Percentiles rank a stretch among this genome's conserved stretches.
Conservation (phyloP, 1,140 invertebrate species). For the Babylonia areolata region DNA sequence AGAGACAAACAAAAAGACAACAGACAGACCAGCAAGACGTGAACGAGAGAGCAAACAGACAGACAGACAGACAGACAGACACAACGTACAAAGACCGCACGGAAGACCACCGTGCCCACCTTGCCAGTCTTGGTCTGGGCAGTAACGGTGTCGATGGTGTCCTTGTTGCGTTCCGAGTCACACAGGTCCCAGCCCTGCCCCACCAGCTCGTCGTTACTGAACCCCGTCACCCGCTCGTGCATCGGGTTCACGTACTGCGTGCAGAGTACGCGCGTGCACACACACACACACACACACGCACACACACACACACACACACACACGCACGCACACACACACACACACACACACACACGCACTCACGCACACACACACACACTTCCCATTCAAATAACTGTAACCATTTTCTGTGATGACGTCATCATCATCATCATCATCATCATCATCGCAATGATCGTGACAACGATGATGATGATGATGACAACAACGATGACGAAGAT, state of each 20-base stretch:
- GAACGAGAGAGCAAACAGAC: too few relatives aligned
- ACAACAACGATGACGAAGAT: too few relatives aligned
- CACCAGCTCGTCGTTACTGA: conserved; percentile 84
- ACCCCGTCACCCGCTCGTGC: conserved; percentile 86
- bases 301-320: neutral
- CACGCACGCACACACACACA: neutral
- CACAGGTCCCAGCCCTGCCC: conserved; percentile 81
- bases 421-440: too few relatives aligned
- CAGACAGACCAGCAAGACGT: too few relatives aligned
- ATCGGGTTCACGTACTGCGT: conserved; percentile 87
- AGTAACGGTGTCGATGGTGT: conserved; percentile 78
- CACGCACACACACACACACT: neutral
- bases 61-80: too few relatives aligned
- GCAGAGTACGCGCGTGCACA: neutral
- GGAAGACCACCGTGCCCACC: too few relatives aligned
- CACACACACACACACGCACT: neutral
- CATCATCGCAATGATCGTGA: too few relatives aligned
- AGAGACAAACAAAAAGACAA: too few relatives aligned
- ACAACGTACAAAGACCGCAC: too few relatives aligned
- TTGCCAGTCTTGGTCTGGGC: conserved; percentile 84
- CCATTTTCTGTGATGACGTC: too few relatives aligned
- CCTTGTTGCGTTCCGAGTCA: conserved; percentile 72
- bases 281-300: neutral
- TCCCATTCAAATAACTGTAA: too few relatives aligned
- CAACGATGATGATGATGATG: too few relatives aligned